Conservation (phyloP, 2,888 invertebrate genomes). For the Crepidodera aurea region DNA sequence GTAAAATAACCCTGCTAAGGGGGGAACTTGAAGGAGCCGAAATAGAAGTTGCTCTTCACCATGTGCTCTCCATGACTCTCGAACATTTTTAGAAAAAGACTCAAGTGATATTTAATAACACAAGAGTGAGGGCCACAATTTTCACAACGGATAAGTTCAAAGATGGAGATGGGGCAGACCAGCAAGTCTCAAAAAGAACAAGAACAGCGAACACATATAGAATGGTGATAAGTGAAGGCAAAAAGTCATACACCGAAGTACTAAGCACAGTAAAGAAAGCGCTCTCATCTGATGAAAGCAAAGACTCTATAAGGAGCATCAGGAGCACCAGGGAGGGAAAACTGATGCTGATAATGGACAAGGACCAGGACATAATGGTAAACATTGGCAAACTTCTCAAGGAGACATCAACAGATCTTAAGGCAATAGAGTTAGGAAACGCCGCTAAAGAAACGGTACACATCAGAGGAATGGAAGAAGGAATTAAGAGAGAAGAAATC, state of each 20-base stretch:
- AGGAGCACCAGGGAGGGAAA: conserved; percentile 20
- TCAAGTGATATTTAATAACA: neutral
- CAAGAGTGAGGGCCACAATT: neutral
- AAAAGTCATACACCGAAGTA: conserved; percentile 9
- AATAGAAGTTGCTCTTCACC: neutral
- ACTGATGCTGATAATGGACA: conserved; percentile 14
- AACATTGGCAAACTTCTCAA: neutral
- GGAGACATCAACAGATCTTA: neutral
- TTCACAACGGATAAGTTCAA: conserved; percentile 8
- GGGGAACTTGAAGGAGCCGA: neutral
- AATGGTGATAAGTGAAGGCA: conserved; percentile 1
- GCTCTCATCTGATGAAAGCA: neutral
- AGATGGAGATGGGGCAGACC: neutral
- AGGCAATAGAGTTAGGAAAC: neutral
- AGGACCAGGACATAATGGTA: neutral
- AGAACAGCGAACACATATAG: neutral
- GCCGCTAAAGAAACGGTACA: neutral
- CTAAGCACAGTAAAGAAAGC: conserved; percentile 12
- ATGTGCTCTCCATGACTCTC: neutral
- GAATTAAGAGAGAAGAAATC: neutral
- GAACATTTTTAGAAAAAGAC: neutral
- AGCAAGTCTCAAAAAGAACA: neutral
- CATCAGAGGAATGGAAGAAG: conserved; percentile 14
- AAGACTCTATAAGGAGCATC: conserved; percentile 9
- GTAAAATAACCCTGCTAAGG: neutral